Percentiles rank a stretch among this genome's conserved stretches.
These are phyloP conservation scores for Luperina nickerlii DNA, from an alignment of 2,888 invertebrate species.

Conservation along the genomic window DNA sequence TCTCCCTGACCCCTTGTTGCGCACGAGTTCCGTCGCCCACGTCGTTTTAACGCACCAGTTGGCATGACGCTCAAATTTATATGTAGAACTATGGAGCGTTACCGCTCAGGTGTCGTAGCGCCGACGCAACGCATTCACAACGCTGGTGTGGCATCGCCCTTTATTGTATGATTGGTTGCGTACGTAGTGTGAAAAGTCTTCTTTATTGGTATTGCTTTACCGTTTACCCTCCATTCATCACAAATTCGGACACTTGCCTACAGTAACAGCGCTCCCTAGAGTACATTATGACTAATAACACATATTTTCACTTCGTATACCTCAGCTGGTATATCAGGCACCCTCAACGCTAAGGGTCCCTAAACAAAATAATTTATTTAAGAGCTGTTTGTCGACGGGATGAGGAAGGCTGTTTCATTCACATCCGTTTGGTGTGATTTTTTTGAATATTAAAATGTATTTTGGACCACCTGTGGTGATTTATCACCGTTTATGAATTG, in stretches of 20 bases:
- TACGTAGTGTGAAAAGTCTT: not conserved
- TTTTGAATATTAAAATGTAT: conserved; percentile 1
- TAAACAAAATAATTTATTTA: conserved; percentile 54
- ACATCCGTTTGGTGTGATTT: not conserved
- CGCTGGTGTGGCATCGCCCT: no score
- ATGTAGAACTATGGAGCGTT: no score
- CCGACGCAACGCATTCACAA: no score
- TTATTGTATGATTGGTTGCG: not conserved
- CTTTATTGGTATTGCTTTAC: not conserved
- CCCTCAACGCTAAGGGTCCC: conserved; percentile 28
- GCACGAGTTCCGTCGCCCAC: no score
- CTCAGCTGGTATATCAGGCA: conserved; percentile 10
- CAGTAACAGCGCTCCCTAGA: conserved; percentile 5
- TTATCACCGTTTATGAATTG: no score
- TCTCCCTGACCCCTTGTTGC: no score
- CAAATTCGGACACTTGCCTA: conserved; percentile 7
- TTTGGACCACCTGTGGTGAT: not conserved
- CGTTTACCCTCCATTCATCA: not conserved
- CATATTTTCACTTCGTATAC: conserved; percentile 10
- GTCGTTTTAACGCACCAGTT: no score
- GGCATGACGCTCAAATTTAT: no score
- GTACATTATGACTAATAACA: conserved; percentile 31
- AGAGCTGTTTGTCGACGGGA: conserved; percentile 15
- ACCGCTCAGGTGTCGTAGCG: no score
- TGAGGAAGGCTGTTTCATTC: conserved; percentile 24